Evolutionary conservation across 2,113 vertebrate genomes (phyloP), one percentile per base, ranked within the genome.

Genomic region (Todiramphus chloris): DNA sequence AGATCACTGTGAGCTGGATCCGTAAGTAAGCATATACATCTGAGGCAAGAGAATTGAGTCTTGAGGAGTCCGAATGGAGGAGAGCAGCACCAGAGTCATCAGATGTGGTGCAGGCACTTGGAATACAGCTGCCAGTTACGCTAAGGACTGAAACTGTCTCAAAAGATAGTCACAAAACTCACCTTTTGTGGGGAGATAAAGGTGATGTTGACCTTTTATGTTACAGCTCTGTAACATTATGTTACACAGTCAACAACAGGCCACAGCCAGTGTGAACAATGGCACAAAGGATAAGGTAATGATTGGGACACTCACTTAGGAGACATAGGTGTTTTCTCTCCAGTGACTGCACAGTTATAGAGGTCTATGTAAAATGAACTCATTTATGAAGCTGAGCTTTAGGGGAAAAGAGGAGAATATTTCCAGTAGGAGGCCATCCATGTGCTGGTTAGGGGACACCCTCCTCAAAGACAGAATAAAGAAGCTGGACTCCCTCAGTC

Each of bases 261-360:
- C 19, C 35, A 58, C 0, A 0, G 46, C 9, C 60, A 58, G 5
- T 4, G 23, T 27, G 44, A 89, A 43, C 33, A 68, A 35, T 0
- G 0, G 24, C 35, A 43, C 2, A 5, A 62, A 60, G 13, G 16
- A 4, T 6, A 33, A 55, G 17, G 17, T 21, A 43, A 31, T 24
- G 46, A 1, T 2, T n/a, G 37, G 28, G 72, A 51, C 41, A 30
- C 53, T 50, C 17, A 51, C 13, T 25, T 19, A 59, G 77, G 17
- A 66, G 41, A 70, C 2, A 20, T 2, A 17, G 55, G 8, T 11
- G 78, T 28, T 10, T 51, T 73, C 73, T 48, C 60, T 9, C 5
- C 35, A 62, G 13, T 39, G 14, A 67, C 51, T 72, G n/a, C 19
- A 67, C 3, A 72, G 53, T 28, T 70, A 28, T 4, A 31, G 5